phyloP scores from a whole-genome alignment of 2,797 vertebrate species.

The Alauda arvensis region DNA sequence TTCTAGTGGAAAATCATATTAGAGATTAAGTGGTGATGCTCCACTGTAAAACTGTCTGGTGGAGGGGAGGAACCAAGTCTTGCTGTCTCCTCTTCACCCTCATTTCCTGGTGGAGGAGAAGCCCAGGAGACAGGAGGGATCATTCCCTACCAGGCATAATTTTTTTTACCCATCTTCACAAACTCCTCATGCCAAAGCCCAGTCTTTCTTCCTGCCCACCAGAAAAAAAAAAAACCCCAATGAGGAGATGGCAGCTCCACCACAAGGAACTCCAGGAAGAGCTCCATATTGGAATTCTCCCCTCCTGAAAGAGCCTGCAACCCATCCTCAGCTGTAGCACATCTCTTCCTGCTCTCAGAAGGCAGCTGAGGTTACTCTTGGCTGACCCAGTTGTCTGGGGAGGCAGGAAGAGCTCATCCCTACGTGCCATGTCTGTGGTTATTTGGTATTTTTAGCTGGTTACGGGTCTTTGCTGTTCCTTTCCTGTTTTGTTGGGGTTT shows the following conservation, averaged over 20 bases:
- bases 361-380: slow-evolving; percentile 68
- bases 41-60: slow-evolving; percentile 1
- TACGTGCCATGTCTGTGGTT: neutral
- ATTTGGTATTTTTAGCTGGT: neutral
- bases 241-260: neutral
- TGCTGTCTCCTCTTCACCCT: neutral
- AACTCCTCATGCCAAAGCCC: neutral
- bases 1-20: slow-evolving; percentile 15
- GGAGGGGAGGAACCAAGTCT: neutral
- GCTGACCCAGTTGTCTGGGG: slow-evolving; percentile 61
- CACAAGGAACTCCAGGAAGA: accelerated
- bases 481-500: neutral
- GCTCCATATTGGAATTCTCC: accelerated
- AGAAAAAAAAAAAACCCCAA: accelerated
- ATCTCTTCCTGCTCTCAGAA: slow-evolving; percentile 62
- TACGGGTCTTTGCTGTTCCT: neutral
- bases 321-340: slow-evolving; percentile 41
- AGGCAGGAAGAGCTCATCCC: slow-evolving; percentile 12
- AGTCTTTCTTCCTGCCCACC: neutral
- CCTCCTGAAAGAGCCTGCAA: neutral
- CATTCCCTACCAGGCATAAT: neutral
- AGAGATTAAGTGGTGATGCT: slow-evolving; percentile 21
- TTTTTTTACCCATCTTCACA: neutral
- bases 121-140: neutral
- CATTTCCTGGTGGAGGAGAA: neutral